These are phyloP conservation scores for Ostrea edulis DNA, from an alignment of 1,140 invertebrate species.

Conservation along the genomic window DNA sequence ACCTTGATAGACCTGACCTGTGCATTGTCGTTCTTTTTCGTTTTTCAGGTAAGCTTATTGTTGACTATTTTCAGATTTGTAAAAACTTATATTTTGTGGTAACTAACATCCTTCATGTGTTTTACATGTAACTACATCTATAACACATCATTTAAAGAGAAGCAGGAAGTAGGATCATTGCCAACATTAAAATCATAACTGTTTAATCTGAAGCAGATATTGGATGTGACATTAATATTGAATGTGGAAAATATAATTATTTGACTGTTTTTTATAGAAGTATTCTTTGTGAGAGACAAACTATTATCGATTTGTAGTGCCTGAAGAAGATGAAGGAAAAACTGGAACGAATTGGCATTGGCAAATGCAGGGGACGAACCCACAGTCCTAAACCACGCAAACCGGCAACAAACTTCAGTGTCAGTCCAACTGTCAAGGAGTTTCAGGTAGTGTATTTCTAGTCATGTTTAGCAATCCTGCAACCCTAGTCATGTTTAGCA, in stretches of 20 bases:
- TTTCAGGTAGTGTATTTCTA: neutral
- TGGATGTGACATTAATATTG: neutral
- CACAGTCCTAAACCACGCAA: conserved; percentile 31
- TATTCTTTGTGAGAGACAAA: neutral
- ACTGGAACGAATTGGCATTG: neutral
- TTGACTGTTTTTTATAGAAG: neutral
- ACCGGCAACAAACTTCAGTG: conserved; percentile 26
- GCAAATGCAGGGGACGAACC: conserved; percentile 36
- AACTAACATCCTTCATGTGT: neutral
- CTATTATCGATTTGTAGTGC: neutral
- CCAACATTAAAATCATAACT: neutral
- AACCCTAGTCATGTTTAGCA: too few relatives aligned
- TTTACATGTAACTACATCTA: neutral
- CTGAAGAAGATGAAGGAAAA: conserved; percentile 9
- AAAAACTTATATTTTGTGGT: neutral
- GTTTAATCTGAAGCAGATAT: neutral
- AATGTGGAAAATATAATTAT: neutral
- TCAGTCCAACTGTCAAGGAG: conserved; percentile 40
- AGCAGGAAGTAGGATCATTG: neutral
- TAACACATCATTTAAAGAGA: neutral
- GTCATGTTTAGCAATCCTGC: too few relatives aligned
- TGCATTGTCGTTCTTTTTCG: neutral
- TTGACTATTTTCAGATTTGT: neutral
- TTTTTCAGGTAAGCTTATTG: conserved; percentile 18
- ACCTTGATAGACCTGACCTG: neutral